These are phyloP conservation scores for Tapirus terrestris DNA, from an alignment of 2,113 vertebrate species.

Conservation along the genomic window DNA sequence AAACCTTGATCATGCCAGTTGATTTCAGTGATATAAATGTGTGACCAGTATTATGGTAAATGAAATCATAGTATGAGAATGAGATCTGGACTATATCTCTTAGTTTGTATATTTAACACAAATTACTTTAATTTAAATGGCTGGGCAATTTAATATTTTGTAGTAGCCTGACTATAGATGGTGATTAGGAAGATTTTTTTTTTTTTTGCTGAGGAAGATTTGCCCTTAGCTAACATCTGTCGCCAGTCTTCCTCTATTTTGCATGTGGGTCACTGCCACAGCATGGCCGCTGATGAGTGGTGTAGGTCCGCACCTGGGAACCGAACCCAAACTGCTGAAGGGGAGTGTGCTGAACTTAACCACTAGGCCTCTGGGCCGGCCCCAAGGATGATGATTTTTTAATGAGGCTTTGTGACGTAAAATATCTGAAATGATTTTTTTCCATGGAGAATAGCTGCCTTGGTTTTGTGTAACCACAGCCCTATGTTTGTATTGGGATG, in stretches of 20 bases:
- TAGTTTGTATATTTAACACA: neutral
- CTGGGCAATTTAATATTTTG: neutral
- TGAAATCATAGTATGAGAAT: neutral
- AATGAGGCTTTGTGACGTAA: neutral
- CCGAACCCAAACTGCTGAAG: too few species aligned
- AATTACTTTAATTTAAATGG: conserved; percentile 30
- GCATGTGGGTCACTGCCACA: too few species aligned
- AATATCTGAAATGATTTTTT: conserved; percentile 15
- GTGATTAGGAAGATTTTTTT: neutral
- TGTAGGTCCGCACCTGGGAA: too few species aligned
- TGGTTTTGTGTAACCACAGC: neutral
- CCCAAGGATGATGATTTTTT: neutral
- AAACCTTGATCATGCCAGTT: neutral
- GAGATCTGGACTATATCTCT: neutral
- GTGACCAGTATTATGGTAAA: neutral
- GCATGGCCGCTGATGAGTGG: too few species aligned
- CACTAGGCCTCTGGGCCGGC: too few species aligned
- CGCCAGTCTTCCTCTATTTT: too few species aligned
- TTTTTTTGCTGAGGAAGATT: too few species aligned
- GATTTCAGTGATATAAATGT: neutral
- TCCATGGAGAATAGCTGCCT: neutral
- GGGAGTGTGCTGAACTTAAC: too few species aligned
- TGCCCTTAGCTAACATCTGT: too few species aligned
- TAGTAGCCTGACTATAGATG: neutral
- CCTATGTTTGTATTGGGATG: neutral